Base-by-base conservation (phyloP, 2,113 vertebrate genomes). In the Balaenoptera acutorostrata region DNA sequence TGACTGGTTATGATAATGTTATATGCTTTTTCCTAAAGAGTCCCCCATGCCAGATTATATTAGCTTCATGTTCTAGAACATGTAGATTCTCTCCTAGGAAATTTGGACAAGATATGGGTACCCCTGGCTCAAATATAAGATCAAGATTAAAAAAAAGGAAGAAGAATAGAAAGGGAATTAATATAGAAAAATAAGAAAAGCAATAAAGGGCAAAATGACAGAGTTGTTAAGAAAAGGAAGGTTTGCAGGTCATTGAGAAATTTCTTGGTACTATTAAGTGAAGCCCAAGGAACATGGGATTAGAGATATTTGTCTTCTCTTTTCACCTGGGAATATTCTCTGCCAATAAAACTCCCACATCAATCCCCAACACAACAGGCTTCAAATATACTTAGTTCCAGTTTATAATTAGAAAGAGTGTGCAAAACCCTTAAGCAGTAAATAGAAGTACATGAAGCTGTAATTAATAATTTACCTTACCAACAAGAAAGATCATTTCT, bases 391-490 rank as follows among this genome's bases (percentile, higher is more conserved):
- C n/a, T 94, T 93, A 63, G 9, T 87, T 95, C 88, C 20, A 46
- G n/a, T 66, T 66, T 90, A 49, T 77, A 52, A 57, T 59, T 61
- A 46, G 80, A 44, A 95, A 90, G 14, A 64, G 6, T 81, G 29
- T 72, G 18, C 15, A 68, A 80, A 85, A 68, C 25, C 6, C 59
- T 80, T 80, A 74, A 78, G 15, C 41, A 59, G n/a, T 25, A 90
- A 87, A 46, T 63, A 71, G 49, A 82, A 95, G 83, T 59, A 33
- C 31, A 82, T 59, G 64, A 64, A 91, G 3, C 17, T 94, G 1
- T 77, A 83, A 59, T 75, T 87, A 87, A 88, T 95, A 85, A 92
- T 75, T 92, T 88, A 88, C 23, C 27, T n/a, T 75, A 71, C 46
- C 8, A 88, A 49, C 17, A 46, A 57, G 77, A 68, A 69, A 77